Percentiles rank a stretch among this genome's conserved stretches.
Conservation (phyloP, 2,888 invertebrate species). For the Aphodius sticticus region DNA sequence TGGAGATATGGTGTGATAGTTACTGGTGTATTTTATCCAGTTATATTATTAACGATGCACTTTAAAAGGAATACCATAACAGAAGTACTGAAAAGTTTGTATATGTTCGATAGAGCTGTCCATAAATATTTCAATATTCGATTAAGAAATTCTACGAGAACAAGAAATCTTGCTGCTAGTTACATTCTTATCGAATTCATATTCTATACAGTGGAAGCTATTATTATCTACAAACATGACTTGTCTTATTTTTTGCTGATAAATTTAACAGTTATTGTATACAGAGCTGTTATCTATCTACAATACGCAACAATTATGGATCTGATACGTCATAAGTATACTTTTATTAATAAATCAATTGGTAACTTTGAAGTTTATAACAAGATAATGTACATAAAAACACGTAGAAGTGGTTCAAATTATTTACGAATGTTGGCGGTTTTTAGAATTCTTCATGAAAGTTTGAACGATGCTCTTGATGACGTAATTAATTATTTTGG, state of each 20-base stretch:
- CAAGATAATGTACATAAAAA: not conserved
- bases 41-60: not conserved
- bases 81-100: not conserved
- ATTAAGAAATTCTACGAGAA: not conserved
- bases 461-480: not conserved
- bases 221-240: not conserved
- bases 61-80: slow-evolving; percentile 12
- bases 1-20: slow-evolving; percentile 6
- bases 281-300: slow-evolving; percentile 9
- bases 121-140: slow-evolving; percentile 13
- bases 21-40: not conserved
- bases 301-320: slow-evolving; percentile 22
- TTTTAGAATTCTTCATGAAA: slow-evolving; percentile 7
- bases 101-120: slow-evolving; percentile 9
- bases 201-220: not conserved
- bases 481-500: not conserved
- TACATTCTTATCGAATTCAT: not conserved
- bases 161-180: slow-evolving; percentile 12
- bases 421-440: not conserved
- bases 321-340: slow-evolving; percentile 8
- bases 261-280: slow-evolving; percentile 10
- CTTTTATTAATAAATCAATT: slow-evolving; percentile 14
- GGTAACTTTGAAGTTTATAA: not conserved
- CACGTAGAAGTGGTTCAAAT: not conserved
- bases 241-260: not conserved